Conservation (phyloP, 53 echinoderm and acorn worm genomes). For the Actinopyga echinites region DNA sequence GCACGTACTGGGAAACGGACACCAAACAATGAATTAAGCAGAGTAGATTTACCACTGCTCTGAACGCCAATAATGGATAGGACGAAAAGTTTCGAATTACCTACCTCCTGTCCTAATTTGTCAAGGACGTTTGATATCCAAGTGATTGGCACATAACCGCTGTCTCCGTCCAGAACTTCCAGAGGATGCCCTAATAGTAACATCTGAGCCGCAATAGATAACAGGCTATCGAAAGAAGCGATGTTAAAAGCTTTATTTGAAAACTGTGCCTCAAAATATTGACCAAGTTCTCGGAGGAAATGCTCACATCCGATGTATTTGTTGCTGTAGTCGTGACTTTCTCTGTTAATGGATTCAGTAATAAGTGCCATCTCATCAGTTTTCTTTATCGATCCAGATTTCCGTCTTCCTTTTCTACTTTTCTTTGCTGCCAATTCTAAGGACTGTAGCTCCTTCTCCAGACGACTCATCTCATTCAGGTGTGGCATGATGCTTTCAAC, state of each 20-base stretch:
- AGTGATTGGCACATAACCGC: neutral
- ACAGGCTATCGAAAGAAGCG: neutral
- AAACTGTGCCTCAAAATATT: neutral
- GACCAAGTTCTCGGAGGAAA: conserved; percentile 16
- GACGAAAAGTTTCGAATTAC: conserved; percentile 2
- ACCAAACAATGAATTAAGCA: conserved; percentile 28
- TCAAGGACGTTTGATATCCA: conserved; percentile 3
- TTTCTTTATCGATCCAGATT: neutral
- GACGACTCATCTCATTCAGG: neutral
- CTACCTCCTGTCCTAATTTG: neutral
- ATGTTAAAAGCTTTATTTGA: neutral
- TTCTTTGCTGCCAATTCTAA: neutral
- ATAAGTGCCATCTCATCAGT: neutral
- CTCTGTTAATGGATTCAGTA: neutral
- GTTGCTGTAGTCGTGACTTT: conserved; percentile 3
- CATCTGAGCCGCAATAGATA: neutral
- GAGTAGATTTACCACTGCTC: conserved; percentile 28
- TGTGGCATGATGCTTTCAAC: conserved; percentile 9
- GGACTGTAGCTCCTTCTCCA: neutral
- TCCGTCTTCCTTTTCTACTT: neutral
- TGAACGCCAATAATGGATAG: conserved; percentile 9
- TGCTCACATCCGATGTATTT: conserved; percentile 24
- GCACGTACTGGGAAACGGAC: conserved; percentile 23
- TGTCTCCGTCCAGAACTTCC: conserved; percentile 19
- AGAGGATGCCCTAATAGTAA: neutral